Conservation (phyloP, 2,797 vertebrate genomes). For the Xenopus petersii region DNA sequence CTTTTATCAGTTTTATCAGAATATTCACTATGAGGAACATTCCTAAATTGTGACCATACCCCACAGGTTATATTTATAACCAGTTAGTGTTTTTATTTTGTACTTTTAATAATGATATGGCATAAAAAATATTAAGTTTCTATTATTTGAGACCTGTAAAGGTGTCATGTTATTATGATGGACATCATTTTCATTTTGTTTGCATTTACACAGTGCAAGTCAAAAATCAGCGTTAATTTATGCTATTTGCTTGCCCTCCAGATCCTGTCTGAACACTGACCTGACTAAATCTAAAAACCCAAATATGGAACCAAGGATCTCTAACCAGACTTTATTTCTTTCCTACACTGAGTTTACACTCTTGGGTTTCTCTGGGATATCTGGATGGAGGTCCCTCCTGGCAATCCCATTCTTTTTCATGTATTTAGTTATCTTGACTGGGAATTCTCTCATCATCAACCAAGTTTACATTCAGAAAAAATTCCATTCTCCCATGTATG, state of each 20-base stretch:
- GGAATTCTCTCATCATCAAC: constrained; percentile 43
- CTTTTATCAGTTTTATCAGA: no score
- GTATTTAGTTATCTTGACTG: constrained; percentile 30
- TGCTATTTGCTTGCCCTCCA: neutral
- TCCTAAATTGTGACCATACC: no score
- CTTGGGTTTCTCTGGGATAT: constrained; percentile 51
- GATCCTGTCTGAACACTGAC: neutral
- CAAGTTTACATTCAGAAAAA: constrained; percentile 3
- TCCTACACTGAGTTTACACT: constrained; percentile 55
- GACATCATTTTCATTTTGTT: no score
- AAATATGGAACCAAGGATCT: neutral
- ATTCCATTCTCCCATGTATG: constrained; percentile 45
- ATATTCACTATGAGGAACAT: no score
- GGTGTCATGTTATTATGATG: no score
- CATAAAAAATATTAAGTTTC: no score
- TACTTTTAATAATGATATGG: no score
- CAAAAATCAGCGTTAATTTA: no score
- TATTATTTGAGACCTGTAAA: no score
- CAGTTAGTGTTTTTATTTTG: no score
- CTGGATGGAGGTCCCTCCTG: constrained; percentile 2
- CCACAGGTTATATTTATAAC: no score
- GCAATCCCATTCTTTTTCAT: constrained; percentile 50
- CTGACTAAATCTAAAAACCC: neutral
- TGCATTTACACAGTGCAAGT: no score
- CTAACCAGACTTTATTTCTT: neutral